Conservation (phyloP, 1,140 invertebrate species). For the Cheumatopsyche charites region DNA sequence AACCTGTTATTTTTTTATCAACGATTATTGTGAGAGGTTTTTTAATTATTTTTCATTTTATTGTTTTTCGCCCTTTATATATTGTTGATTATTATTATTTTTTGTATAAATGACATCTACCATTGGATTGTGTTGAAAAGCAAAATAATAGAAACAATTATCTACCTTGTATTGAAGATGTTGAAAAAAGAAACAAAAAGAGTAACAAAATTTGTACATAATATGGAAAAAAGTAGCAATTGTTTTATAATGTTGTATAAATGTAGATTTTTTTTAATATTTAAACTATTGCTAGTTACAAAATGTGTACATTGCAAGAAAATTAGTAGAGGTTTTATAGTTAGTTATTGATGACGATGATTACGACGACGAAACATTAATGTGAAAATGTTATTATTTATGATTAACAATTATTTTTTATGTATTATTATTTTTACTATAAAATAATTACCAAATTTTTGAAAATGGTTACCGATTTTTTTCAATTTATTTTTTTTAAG, state of each 20-base stretch:
- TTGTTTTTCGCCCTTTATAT: not conserved
- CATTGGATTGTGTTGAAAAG: conserved; percentile 16
- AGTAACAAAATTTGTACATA: conserved; percentile 10
- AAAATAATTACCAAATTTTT: conserved; percentile 49
- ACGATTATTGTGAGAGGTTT: conserved; percentile 9
- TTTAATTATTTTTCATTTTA: not conserved
- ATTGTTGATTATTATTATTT: not conserved
- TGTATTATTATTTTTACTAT: conserved; percentile 41
- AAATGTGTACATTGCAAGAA: conserved; percentile 34
- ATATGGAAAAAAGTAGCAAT: conserved; percentile 15
- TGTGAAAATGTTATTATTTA: conserved; percentile 22
- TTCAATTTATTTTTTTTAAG: conserved; percentile 36
- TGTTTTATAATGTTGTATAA: conserved; percentile 37
- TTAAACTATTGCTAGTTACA: conserved; percentile 35
- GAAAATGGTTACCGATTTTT: conserved; percentile 49
- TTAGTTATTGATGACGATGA: conserved; percentile 42
- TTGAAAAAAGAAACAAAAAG: conserved; percentile 6
- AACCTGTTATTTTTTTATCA: too few species aligned
- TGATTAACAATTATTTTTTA: conserved; percentile 15
- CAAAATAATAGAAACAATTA: conserved; percentile 22
- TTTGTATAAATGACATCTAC: not conserved
- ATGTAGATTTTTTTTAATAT: conserved; percentile 43
- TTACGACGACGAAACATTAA: conserved; percentile 11
- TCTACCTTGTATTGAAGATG: not conserved
- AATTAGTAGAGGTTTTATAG: conserved; percentile 47